Evolutionary conservation across 2,888 invertebrate species (phyloP), one percentile per base, ranked within the genome.

Genomic region (Lycia hirtaria): DNA sequence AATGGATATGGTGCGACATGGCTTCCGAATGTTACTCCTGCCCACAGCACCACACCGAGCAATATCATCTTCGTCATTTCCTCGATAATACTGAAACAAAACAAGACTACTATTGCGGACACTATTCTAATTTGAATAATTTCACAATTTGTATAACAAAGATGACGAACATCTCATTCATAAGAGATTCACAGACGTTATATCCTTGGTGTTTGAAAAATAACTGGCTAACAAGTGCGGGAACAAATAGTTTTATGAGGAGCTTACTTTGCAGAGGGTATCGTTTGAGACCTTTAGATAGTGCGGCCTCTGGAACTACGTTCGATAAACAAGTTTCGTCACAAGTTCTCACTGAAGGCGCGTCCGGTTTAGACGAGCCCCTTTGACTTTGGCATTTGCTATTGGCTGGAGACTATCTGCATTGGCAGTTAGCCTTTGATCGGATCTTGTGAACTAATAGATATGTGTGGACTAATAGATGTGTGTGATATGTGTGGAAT

Each of bases 11-110:
- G 92, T 55, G 87, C 85, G n/a, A 91, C 81, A 49, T 81, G 84
- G 64, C 83, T 85, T 49, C 92, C 92, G 56, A 90, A 89, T 2
- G 87, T 83, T 59, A 91, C 79, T 35, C 89, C 92, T 19, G 83
- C 87, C 92, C 92, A 92, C 56, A 92, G 69, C 71, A 92, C 85
- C 32, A 92, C 80, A 50, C 91, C 92, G 53, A 92, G 82, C 58
- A 90, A 60, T 56, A 89, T 78, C 83, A 89, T 83, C 82, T 89
- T 92, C 83, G 79, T 86, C 81, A 91, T 87, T 86, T 92, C 92
- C 76, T 92, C 92, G 70, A 92, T 76, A 76, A 92, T 84, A 74
- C 92, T 92, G 83, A 62, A 91, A 87, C 76, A 83, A 84, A 68
- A 62, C 38, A 53, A n/a, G n/a, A 48, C 12, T 3, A 38, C 41